Evolutionary conservation across 2,888 invertebrate genomes (phyloP), one percentile per base, ranked within the genome.

Genomic region (Sarcophaga subvicina): DNA sequence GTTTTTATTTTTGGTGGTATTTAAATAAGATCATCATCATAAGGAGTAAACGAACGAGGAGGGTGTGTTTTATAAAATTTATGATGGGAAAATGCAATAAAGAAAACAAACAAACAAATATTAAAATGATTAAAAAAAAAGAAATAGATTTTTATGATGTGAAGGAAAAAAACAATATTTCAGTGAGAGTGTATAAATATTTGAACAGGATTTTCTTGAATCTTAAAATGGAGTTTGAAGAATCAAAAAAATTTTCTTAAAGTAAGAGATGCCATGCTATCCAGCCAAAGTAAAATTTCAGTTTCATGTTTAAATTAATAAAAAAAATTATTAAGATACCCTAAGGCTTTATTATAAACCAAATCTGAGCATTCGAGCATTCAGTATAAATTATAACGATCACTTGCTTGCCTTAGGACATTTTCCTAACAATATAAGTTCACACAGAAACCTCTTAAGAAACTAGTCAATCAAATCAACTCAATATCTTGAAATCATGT

Each of bases 71-170:
- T 3, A 63, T 14, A 66, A 64, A 71, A 76, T 81, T 81, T 81
- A 84, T 79, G 81, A 87, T 87, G 87, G 84, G 82, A 87, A 87
- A 87, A 82, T 79, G 66, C 37, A 72, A 79, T 72, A 78, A 73
- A 78, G 60, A 80, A 80, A 80, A 86, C 77, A 84, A 84, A 83
- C 49, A 85, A 77, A 72, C 59, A 84, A 81, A 75, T 27, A 80
- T 4, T n/a, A n/a, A 78, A 85, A 70, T 78, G 49, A 70, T 25
- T 20, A 82, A 22, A 79, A 25, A 79, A 75, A 70, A 79, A n/a
- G 54, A 79, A 73, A n/a, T n/a, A 62, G 54, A 37, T 10, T 10
- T 37, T 37, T 37, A 37, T 37, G 37, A 37, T 37, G 8, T 10
- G 37, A 37, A 37, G 20, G n/a, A 70, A 75, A 25, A 27, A 17